Evolutionary conservation across 1,140 invertebrate species (phyloP), one percentile per base, ranked within the genome.

Genomic region (Meloidogyne chitwoodi): DNA sequence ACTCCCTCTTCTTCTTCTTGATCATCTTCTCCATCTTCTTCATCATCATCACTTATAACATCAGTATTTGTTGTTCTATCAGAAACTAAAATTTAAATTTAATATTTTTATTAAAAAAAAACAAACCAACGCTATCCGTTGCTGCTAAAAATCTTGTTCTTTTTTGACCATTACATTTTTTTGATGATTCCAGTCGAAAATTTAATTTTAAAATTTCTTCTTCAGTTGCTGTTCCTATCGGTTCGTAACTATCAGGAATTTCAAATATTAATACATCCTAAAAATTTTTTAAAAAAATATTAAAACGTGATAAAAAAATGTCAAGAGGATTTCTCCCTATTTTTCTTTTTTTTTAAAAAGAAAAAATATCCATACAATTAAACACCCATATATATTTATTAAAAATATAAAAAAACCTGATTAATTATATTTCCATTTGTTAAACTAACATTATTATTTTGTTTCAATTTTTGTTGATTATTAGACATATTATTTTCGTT

Each of bases 61-160:
- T 87, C 81, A 22, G 83, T 82, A 16, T 82, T 77, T 56, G 85
- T 86, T 19, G 85, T 86, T 19, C 74, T 34, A 65, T 87, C 83
- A 29, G 83, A 85, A 31, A 85, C 79, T 56, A 34, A 81, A 82
- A 78, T 24, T 12, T 22, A 61, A 24, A 64, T 63, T 8, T 19
- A 10, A 16, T 19, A 3, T 70, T 24, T 3, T 19, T 67, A 10
- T 2, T 24, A 26, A 14, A n/a, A n/a, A 76, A n/a, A 34, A 41
- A 24, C 24, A 48, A 24, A 71, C 78, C 75, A 34, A 83, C 66
- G 63, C 83, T 84, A 48, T 84, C 83, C 1, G 82, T 83, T 22
- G 78, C 65, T n/a, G 84, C 73, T 34, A 85, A 65, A 72, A 87
- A 87, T 12, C 85, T 65, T 14, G 85, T 79, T 38, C 80, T 85